phyloP scores from a whole-genome alignment of 2,113 vertebrate genomes.

The Brachypodius melanocephalos region DNA sequence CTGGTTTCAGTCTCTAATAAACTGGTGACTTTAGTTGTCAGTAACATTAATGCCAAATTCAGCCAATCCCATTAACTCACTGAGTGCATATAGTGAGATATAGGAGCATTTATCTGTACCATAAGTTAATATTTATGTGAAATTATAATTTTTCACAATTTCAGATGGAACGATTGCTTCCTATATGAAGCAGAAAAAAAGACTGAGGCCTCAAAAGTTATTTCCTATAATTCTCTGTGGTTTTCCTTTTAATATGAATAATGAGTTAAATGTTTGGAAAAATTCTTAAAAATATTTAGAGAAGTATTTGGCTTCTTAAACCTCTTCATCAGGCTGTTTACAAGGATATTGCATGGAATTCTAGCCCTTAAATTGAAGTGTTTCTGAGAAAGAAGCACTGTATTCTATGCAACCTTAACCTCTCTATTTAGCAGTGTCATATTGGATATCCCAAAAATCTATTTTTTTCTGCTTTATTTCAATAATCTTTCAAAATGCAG shows the following conservation, averaged over 20 bases:
- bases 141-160: not conserved
- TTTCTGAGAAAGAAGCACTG: not conserved
- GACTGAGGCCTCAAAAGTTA: not conserved
- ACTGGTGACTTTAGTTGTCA: not conserved
- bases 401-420: not conserved
- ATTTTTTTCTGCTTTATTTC: slow-evolving; percentile 1
- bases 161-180: not conserved
- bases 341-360: not conserved
- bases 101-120: not conserved
- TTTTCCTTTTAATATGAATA: not conserved
- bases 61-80: not conserved
- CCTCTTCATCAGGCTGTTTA: not conserved
- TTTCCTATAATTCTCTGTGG: not conserved
- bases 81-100: too few species aligned
- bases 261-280: not conserved
- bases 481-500: not conserved
- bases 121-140: not conserved
- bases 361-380: not conserved
- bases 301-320: not conserved
- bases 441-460: not conserved
- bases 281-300: not conserved
- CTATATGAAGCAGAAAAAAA: not conserved
- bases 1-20: not conserved
- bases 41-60: not conserved
- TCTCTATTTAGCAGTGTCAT: not conserved